These are phyloP conservation scores for Hydractinia symbiolongicarpus DNA, from an alignment of 30 jellyfish, hydroid and myxozoan genomes.

Conservation along the genomic window DNA sequence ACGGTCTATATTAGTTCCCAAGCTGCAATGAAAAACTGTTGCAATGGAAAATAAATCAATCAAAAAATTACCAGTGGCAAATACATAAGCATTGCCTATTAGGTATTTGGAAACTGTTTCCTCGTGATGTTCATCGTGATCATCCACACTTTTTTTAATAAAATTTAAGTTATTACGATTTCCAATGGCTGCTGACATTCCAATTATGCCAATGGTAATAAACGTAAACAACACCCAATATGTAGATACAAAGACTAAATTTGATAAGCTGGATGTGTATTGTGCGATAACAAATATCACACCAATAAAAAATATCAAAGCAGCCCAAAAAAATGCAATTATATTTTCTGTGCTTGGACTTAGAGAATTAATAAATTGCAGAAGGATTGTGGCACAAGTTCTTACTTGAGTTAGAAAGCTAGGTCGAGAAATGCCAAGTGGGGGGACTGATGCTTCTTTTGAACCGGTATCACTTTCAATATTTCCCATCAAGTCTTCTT, in stretches of 20 bases:
- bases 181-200: constrained; percentile 21
- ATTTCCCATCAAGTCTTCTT: no score
- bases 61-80: constrained; percentile 21
- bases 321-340: constrained; percentile 17
- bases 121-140: neutral
- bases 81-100: constrained; percentile 18
- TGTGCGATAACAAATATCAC: constrained; percentile 17
- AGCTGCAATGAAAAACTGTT: constrained; percentile 19
- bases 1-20: neutral
- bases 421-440: no score
- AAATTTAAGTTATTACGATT: constrained; percentile 3
- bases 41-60: constrained; percentile 23
- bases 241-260: neutral
- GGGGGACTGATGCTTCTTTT: no score
- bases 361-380: no score
- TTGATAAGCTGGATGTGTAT: neutral
- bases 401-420: no score
- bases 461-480: no score
- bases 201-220: constrained; percentile 1
- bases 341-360: constrained; percentile 8
- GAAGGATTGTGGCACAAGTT: no score
- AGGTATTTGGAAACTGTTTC: neutral
- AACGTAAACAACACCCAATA: constrained; percentile 10
- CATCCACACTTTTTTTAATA: neutral
- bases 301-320: constrained; percentile 15